Conservation (phyloP, 2,113 vertebrate genomes). For the Glareola pratincola region DNA sequence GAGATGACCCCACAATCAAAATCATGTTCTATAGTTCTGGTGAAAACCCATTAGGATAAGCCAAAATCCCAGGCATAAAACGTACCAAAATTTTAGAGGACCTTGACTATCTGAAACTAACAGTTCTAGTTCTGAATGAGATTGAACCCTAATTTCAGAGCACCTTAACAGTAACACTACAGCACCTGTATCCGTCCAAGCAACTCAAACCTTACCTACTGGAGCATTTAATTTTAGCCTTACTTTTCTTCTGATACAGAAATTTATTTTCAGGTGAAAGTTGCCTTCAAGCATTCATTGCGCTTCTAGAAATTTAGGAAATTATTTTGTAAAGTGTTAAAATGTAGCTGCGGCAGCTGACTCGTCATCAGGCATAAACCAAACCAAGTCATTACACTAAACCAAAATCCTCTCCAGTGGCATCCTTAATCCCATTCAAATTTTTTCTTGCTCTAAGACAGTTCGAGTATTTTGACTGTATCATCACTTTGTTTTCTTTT, state of each 20-base stretch:
- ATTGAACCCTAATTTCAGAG: not conserved
- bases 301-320: not conserved
- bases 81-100: not conserved
- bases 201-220: not conserved
- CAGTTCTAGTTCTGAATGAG: not conserved
- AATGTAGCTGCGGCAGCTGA: not conserved
- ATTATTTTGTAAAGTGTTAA: slow-evolving; percentile 26
- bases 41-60: not conserved
- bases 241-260: slow-evolving; percentile 39
- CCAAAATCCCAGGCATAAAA: not conserved
- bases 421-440: slow-evolving; percentile 50
- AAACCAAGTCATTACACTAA: slow-evolving; percentile 16
- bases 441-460: slow-evolving; percentile 24
- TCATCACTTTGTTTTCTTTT: slow-evolving; percentile 13
- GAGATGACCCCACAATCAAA: not conserved
- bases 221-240: slow-evolving; percentile 22
- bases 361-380: not conserved
- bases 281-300: not conserved
- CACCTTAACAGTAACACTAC: not conserved
- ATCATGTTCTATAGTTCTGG: not conserved
- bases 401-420: not conserved
- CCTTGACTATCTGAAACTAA: not conserved
- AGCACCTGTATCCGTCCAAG: not conserved
- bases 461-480: slow-evolving; percentile 1
- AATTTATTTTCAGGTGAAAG: not conserved